phyloP scores from a whole-genome alignment of 2,797 vertebrate species.

The Craterocephalus amniculus region DNA sequence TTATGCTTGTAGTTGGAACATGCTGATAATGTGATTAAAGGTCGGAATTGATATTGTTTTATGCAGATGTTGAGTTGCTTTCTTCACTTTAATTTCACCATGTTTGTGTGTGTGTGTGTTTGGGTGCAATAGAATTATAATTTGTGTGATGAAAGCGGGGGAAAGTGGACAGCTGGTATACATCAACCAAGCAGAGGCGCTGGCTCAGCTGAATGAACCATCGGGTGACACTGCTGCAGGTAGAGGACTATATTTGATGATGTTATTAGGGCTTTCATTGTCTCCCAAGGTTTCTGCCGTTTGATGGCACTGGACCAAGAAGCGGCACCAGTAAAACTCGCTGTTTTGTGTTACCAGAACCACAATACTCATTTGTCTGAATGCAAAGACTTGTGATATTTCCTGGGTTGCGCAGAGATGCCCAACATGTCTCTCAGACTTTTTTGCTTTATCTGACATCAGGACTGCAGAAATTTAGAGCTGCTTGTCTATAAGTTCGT shows the following conservation, averaged over 20 bases:
- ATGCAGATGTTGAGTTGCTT: slow-evolving; percentile 11
- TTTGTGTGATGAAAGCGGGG: slow-evolving; percentile 17
- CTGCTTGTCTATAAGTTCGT: background rate
- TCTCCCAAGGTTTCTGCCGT: slow-evolving; percentile 41
- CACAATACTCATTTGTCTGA: background rate
- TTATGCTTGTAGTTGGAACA: slow-evolving; percentile 12
- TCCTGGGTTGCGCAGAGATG: background rate
- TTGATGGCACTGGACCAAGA: slow-evolving; percentile 20
- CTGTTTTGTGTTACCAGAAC: background rate
- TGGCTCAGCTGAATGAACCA: slow-evolving; percentile 62
- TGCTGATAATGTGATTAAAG: slow-evolving; percentile 7
- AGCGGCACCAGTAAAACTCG: background rate
- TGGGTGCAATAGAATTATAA: slow-evolving; percentile 41
- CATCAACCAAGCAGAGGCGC: slow-evolving; percentile 58
- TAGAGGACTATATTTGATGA: slow-evolving; percentile 60
- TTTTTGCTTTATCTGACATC: too few species aligned
- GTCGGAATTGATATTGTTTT: slow-evolving; percentile 15
- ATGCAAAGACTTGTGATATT: background rate
- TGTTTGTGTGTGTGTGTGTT: slow-evolving; percentile 4
- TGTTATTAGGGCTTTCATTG: slow-evolving; percentile 55
- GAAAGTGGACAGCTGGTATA: slow-evolving; percentile 48
- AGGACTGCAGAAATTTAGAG: background rate
- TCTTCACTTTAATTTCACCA: background rate
- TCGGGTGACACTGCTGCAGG: slow-evolving; percentile 56
- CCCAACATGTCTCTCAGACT: background rate